Percentiles rank a stretch among this genome's conserved stretches.
These are phyloP conservation scores for Willisornis vidua DNA, from an alignment of 2,113 vertebrate species.

Conservation along the genomic window DNA sequence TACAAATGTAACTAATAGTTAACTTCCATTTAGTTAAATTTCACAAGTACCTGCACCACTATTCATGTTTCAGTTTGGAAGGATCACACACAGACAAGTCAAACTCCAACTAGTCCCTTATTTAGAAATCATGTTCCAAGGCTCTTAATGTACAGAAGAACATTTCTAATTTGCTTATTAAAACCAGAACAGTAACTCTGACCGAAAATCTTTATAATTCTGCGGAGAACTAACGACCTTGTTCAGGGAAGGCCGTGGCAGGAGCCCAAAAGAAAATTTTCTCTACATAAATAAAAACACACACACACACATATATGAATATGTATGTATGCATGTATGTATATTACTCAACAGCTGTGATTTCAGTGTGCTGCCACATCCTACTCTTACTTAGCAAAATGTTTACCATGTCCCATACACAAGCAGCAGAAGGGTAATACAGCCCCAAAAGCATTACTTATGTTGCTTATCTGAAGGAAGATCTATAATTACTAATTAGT, in stretches of 20 bases:
- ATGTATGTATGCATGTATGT: not conserved
- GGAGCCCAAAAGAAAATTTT: not conserved
- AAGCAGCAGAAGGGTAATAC: not conserved
- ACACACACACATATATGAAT: not conserved
- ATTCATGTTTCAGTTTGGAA: not conserved
- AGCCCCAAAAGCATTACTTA: not conserved
- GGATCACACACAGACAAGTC: not conserved
- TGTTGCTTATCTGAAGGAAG: not conserved
- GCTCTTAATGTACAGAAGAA: not conserved
- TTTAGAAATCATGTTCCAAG: not conserved
- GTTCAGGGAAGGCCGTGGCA: not conserved
- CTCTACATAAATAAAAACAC: not conserved
- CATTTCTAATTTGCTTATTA: not conserved
- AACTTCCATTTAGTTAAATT: not conserved
- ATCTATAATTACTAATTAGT: not conserved
- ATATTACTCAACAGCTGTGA: not conserved
- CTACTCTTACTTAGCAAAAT: not conserved
- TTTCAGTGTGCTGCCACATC: not conserved
- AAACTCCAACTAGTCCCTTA: not conserved
- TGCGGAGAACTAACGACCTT: not conserved
- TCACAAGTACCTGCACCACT: not conserved
- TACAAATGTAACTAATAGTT: not conserved
- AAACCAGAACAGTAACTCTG: not conserved
- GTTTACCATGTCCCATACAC: not conserved
- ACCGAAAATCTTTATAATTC: not conserved